Conservation (phyloP, 2,888 invertebrate genomes). For the Luperina nickerlii region DNA sequence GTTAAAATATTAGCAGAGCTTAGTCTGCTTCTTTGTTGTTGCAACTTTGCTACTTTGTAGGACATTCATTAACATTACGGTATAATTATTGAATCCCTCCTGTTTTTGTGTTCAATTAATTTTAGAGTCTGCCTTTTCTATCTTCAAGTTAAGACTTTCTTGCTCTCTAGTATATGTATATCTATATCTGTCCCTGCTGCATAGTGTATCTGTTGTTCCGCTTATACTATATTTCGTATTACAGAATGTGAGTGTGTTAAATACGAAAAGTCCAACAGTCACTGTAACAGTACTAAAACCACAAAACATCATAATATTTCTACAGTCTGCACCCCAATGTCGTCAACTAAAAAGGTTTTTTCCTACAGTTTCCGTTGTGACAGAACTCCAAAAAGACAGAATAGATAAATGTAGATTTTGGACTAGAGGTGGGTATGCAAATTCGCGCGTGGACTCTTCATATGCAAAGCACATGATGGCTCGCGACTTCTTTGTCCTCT, state of each 20-base stretch:
- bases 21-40: conserved; percentile 25
- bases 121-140: neutral
- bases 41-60: neutral
- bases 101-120: neutral
- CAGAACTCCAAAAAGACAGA: conserved; percentile 67
- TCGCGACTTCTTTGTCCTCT: conserved; percentile 79
- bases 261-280: neutral
- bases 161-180: neutral
- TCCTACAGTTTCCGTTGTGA: conserved; percentile 54
- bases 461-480: conserved; percentile 85
- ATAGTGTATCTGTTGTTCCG: no score
- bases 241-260: neutral
- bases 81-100: neutral
- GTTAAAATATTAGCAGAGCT: conserved; percentile 47
- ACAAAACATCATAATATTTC: conserved; percentile 14
- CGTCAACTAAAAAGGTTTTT: conserved; percentile 49
- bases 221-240: neutral
- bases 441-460: conserved; percentile 89
- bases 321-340: conserved; percentile 8
- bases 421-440: conserved; percentile 85
- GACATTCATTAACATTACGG: neutral
- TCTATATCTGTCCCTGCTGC: neutral
- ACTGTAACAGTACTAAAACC: neutral
- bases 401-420: conserved; percentile 83
- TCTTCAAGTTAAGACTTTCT: neutral